phyloP scores from a whole-genome alignment of 2,113 vertebrate species.

The Etheostoma spectabile region DNA sequence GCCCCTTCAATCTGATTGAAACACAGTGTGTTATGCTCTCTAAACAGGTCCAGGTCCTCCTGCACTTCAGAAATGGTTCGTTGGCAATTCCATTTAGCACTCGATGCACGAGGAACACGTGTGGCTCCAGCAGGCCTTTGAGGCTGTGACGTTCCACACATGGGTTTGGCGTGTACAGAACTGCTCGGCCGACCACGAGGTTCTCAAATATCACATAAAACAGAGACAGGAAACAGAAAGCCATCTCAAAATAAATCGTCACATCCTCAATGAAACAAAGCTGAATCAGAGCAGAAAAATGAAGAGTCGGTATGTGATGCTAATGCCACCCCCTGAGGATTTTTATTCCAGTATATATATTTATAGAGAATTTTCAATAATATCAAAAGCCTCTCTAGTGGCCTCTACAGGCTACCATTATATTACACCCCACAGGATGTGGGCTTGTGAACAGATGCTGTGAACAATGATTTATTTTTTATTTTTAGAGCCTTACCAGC shows the following conservation, averaged over 20 bases:
- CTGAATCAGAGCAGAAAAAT: neutral
- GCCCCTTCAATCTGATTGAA: slow-evolving; percentile 13
- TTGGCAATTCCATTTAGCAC: slow-evolving; percentile 49
- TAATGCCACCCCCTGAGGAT: neutral
- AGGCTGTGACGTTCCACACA: slow-evolving; percentile 34
- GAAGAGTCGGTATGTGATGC: neutral
- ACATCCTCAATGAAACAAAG: neutral
- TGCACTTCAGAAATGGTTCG: slow-evolving; percentile 27
- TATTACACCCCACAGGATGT: slow-evolving; percentile 13
- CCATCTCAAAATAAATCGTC: slow-evolving; percentile 42
- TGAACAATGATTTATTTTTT: slow-evolving; percentile 19
- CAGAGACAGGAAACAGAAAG: slow-evolving; percentile 3
- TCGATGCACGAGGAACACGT: slow-evolving; percentile 41
- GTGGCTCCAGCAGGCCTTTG: slow-evolving; percentile 41
- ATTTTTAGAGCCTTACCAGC: slow-evolving; percentile 2
- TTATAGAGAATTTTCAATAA: neutral
- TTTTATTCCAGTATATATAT: neutral
- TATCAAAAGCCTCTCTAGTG: neutral
- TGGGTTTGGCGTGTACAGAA: slow-evolving; percentile 38
- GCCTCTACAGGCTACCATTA: neutral
- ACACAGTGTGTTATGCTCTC: slow-evolving; percentile 15
- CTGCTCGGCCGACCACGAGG: neutral
- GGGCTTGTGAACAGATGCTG: neutral
- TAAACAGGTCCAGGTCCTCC: slow-evolving; percentile 44
- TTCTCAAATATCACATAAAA: slow-evolving; percentile 24